Base-by-base conservation (phyloP, 1,140 invertebrate genomes). In the Agrypnia vestita region DNA sequence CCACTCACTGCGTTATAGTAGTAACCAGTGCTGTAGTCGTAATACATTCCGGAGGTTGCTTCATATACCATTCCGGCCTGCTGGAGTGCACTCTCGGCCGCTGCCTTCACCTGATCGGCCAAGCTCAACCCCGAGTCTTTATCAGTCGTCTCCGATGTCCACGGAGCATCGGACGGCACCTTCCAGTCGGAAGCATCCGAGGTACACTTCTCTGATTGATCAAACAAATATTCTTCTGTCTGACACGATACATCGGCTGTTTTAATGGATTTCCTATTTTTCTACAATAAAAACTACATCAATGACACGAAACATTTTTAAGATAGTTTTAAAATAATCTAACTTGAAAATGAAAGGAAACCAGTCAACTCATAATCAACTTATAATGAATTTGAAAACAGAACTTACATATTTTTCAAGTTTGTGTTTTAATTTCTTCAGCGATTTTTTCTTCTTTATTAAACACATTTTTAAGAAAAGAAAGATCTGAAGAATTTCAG, bases 1-100 rank as follows among this genome's bases (percentile, higher is more conserved):
- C 79, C 71, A 92, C 90, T 91, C 91, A 97, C 96, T 83, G 95
- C 91, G 90, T 97, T 95, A 86, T 97, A 97, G 89, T 97, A 97
- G 88, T 96, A 97, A 72, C 96, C 96, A 84, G 95, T 94, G 82
- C 93, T 94, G 82, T 94, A 94, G 89, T 97, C 95, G 89, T 96
- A 97, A 88, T 97, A 97, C 87, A 97, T 90, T 82, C 96, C 95
- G 76, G 94, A 94, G 19, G 93, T 94, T 84, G 94, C 92, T 84
- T 97, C 95, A 89, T 95, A 97, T 19, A 96, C 94, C 91, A 96
- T 96, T 13, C 94, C 94, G 80, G 91, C 92, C 80, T 94, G 90
- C 84, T 94, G 91, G 77, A 95, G 86, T 67, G 93, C 94, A 86
- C 90, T 90, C 85, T 95, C 93, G 13, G 94, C 94, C 12, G 90